Evolutionary conservation across 2,113 vertebrate species (phyloP).

Genomic region (Alectura lathami): DNA sequence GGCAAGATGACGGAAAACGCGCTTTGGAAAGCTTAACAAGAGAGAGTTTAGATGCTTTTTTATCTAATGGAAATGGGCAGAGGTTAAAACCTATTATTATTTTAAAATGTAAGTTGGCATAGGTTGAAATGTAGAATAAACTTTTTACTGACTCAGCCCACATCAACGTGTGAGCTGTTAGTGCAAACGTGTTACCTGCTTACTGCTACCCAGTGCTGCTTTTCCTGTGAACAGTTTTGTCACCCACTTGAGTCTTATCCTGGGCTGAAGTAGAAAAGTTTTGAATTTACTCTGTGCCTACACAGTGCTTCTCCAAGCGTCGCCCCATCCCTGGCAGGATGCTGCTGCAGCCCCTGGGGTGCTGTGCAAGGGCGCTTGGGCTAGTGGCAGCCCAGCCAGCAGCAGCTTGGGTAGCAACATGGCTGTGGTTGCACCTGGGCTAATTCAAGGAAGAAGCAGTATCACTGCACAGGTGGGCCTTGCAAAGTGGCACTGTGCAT

Average conservation of each 20-base stretch:
- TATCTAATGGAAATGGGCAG: background rate
- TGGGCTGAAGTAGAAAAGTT: background rate
- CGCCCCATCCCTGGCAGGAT: too few species aligned
- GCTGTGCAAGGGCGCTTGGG: background rate
- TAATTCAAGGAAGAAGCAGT: background rate
- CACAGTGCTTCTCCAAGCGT: too few species aligned
- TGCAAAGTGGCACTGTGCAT: background rate
- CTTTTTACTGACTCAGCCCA: background rate
- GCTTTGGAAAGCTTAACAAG: background rate
- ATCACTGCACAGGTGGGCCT: background rate
- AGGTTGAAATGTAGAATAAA: background rate
- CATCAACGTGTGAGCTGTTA: background rate
- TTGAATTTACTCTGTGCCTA: background rate
- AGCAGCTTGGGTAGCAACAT: rapidly evolving
- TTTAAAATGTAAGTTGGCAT: background rate
- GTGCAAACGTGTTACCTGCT: rapidly evolving
- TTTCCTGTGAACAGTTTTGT: background rate
- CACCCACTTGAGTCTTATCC: background rate
- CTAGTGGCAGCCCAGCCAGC: rapidly evolving
- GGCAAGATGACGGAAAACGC: background rate
- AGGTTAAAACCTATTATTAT: background rate
- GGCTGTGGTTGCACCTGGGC: background rate
- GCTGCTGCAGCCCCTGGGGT: background rate
- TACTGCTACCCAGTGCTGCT: background rate
- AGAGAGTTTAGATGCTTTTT: background rate